Conservation (phyloP, 1,140 invertebrate species). For the Oryzaephilus surinamensis region DNA sequence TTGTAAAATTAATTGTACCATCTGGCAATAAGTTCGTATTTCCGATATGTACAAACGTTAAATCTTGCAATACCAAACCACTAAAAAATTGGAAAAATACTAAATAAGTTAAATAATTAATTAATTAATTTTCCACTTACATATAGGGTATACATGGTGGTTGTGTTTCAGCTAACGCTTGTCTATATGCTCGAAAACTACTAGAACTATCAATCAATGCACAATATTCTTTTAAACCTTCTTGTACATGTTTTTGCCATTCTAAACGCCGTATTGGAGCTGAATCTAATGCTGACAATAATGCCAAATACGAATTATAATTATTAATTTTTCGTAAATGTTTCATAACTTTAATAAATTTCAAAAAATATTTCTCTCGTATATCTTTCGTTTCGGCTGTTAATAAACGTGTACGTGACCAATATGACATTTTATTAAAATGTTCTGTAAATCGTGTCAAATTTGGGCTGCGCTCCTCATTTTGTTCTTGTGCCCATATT, state of each 20-base stretch:
- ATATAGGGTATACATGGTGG: slow-evolving; percentile 98
- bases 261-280: slow-evolving; percentile 89
- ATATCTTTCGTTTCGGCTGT: slow-evolving; percentile 79
- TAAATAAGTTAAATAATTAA: not conserved
- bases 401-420: slow-evolving; percentile 72
- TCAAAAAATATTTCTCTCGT: slow-evolving; percentile 90
- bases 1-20: slow-evolving; percentile 90
- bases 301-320: slow-evolving; percentile 95
- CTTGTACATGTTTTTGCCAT: slow-evolving; percentile 88
- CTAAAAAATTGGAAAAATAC: slow-evolving; percentile 46
- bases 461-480: slow-evolving; percentile 93
- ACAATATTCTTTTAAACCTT: slow-evolving; percentile 88
- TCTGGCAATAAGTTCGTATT: slow-evolving; percentile 83
- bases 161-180: slow-evolving; percentile 84
- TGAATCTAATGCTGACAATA: slow-evolving; percentile 93
- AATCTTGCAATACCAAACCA: slow-evolving; percentile 93
- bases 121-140: slow-evolving; percentile 57
- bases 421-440: slow-evolving; percentile 99
- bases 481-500: slow-evolving; percentile 94
- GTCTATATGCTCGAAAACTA: slow-evolving; percentile 90
- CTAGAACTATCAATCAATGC: slow-evolving; percentile 92
- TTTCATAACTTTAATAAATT: slow-evolving; percentile 99
- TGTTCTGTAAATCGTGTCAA: slow-evolving; percentile 95
- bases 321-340: slow-evolving; percentile 94
- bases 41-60: slow-evolving; percentile 97